Conservation (phyloP, 2,888 invertebrate species). For the Stenoptilia bipunctidactyla region DNA sequence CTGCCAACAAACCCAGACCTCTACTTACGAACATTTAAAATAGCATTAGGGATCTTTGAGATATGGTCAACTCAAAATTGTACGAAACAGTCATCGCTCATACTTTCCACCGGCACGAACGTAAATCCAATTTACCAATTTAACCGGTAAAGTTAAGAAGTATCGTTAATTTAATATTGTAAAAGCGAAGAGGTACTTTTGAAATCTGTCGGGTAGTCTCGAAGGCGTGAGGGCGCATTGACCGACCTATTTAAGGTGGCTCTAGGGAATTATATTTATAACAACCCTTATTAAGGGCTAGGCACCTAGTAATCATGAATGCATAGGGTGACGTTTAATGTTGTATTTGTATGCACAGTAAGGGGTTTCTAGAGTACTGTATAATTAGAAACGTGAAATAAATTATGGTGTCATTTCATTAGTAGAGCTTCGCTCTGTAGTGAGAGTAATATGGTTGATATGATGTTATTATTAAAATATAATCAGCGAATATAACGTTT, state of each 20-base stretch:
- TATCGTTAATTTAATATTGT: slow-evolving; percentile 35
- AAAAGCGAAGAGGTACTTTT: slow-evolving; percentile 27
- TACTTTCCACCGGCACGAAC: slow-evolving; percentile 62
- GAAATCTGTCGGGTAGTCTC: slow-evolving; percentile 31
- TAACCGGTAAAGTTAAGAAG: slow-evolving; percentile 49
- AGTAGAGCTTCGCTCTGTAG: too few species aligned
- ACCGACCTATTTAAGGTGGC: slow-evolving; percentile 43
- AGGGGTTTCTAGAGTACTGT: too few species aligned
- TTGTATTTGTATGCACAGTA: too few species aligned
- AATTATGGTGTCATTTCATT: too few species aligned
- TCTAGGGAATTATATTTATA: neutral
- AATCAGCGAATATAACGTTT: too few species aligned
- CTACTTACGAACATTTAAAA: slow-evolving; percentile 15
- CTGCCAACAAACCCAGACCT: neutral
- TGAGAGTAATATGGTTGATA: too few species aligned
- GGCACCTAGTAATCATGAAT: neutral
- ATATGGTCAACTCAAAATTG: slow-evolving; percentile 16
- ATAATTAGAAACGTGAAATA: too few species aligned
- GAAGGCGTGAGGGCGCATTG: slow-evolving; percentile 55
- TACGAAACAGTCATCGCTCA: slow-evolving; percentile 48
- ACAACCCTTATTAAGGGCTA: too few species aligned
- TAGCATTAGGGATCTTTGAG: slow-evolving; percentile 7
- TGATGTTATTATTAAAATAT: too few species aligned
- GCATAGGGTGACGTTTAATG: too few species aligned
- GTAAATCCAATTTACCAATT: slow-evolving; percentile 62